Conservation (phyloP, 2,888 invertebrate genomes). For the Aspidiotus rigidus region DNA sequence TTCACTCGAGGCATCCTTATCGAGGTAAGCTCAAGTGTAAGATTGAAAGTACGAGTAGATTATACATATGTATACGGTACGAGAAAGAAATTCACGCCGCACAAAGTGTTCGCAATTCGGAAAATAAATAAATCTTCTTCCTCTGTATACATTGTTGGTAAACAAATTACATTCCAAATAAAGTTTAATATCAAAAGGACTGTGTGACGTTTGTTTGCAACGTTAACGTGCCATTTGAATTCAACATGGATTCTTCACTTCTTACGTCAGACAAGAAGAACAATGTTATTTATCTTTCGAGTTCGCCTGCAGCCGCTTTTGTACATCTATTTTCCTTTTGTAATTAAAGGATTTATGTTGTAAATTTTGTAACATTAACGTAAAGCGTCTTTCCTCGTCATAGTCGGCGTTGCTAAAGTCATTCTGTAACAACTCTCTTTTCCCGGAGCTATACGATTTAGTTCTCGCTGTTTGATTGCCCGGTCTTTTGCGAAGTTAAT, state of each 20-base stretch:
- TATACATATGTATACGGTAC: background rate
- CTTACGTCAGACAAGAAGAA: slow-evolving; percentile 23
- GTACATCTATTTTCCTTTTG: slow-evolving; percentile 24
- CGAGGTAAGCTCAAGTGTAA: background rate
- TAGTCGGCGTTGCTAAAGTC: slow-evolving; percentile 4
- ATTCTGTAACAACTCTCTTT: too few species aligned
- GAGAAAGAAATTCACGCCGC: background rate
- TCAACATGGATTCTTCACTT: slow-evolving; percentile 14
- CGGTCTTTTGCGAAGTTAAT: too few species aligned
- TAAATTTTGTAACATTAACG: slow-evolving; percentile 23
- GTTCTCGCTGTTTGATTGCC: too few species aligned
- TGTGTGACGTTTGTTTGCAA: slow-evolving; percentile 31
- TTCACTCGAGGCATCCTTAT: too few species aligned
- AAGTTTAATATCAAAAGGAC: slow-evolving; percentile 32
- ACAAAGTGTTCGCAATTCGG: slow-evolving; percentile 28
- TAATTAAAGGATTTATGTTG: slow-evolving; percentile 20
- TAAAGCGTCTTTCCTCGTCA: background rate
- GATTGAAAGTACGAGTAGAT: background rate
- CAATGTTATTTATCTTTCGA: slow-evolving; percentile 29
- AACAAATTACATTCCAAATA: slow-evolving; percentile 31
- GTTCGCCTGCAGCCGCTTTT: slow-evolving; percentile 23
- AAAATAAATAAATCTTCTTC: slow-evolving; percentile 31
- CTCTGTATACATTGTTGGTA: slow-evolving; percentile 22
- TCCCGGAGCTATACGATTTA: too few species aligned
- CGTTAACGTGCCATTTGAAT: slow-evolving; percentile 33